Conservation (phyloP, 1,140 invertebrate genomes). For the Euglossa dilemma region DNA sequence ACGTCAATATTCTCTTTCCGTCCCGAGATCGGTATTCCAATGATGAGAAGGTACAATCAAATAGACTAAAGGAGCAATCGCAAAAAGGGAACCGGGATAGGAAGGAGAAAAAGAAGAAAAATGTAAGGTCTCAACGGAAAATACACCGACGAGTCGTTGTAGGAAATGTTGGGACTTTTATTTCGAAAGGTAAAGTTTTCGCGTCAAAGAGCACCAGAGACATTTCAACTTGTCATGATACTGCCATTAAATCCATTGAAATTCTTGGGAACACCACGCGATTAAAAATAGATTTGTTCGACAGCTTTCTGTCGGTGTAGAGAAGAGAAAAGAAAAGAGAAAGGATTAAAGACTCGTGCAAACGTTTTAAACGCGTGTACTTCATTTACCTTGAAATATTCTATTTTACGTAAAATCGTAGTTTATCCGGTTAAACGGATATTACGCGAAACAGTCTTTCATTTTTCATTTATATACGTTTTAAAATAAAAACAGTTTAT, state of each 20-base stretch:
- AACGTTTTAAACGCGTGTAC: neutral
- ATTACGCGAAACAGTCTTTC: neutral
- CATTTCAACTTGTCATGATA: neutral
- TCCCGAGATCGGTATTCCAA: neutral
- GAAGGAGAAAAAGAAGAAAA: neutral
- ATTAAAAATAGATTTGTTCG: slow-evolving; percentile 24
- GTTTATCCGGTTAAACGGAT: neutral
- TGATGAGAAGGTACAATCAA: neutral
- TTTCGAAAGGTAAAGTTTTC: slow-evolving; percentile 53
- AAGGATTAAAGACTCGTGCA: neutral
- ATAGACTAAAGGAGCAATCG: neutral
- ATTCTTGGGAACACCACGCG: neutral
- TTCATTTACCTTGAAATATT: neutral
- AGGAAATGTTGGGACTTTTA: slow-evolving; percentile 43
- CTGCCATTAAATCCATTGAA: neutral
- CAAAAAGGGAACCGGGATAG: neutral
- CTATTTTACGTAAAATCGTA: neutral
- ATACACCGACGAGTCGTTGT: slow-evolving; percentile 7
- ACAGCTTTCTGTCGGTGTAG: too few species aligned
- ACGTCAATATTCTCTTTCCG: neutral
- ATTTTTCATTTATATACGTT: neutral
- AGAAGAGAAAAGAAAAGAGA: too few species aligned
- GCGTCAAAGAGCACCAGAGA: neutral
- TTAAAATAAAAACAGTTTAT: neutral
- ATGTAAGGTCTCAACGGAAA: neutral